Conservation (phyloP, 2,797 vertebrate genomes). For the Acanthiza pusilla region DNA sequence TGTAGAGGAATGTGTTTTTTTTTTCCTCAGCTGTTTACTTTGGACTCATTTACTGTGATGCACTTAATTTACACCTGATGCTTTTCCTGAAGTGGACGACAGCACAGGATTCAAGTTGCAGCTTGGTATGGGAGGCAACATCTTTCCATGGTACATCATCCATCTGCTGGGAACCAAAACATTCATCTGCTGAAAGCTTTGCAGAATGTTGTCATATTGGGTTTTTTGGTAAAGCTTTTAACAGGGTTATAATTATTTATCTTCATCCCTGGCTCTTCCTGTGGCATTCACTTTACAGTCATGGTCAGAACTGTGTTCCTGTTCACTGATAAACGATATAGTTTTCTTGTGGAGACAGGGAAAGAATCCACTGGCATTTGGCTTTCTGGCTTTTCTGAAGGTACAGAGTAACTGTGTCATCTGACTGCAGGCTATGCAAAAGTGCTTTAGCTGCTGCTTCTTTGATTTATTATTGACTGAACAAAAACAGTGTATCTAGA, state of each 20-base stretch:
- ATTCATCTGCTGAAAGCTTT: neutral
- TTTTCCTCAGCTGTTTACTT: neutral
- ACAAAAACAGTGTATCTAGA: neutral
- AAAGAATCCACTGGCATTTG: neutral
- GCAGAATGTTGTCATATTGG: neutral
- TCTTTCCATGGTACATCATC: neutral
- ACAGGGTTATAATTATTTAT: neutral
- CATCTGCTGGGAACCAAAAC: neutral
- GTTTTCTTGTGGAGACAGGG: neutral
- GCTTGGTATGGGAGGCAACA: rapidly evolving
- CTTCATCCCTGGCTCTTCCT: constrained; percentile 1
- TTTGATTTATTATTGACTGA: neutral
- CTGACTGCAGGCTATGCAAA: neutral
- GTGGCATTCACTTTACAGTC: neutral
- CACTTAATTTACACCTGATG: neutral
- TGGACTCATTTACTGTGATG: neutral
- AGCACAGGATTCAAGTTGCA: neutral
- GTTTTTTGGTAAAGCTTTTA: neutral
- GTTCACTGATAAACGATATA: neutral
- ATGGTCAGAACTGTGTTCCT: neutral
- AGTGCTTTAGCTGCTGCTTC: neutral
- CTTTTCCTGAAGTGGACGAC: neutral
- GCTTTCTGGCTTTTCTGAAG: neutral
- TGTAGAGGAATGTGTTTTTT: neutral
- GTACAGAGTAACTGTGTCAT: neutral